Evolutionary conservation across 2,888 invertebrate genomes (phyloP).

Genomic region (Psylliodes chrysocephalus): DNA sequence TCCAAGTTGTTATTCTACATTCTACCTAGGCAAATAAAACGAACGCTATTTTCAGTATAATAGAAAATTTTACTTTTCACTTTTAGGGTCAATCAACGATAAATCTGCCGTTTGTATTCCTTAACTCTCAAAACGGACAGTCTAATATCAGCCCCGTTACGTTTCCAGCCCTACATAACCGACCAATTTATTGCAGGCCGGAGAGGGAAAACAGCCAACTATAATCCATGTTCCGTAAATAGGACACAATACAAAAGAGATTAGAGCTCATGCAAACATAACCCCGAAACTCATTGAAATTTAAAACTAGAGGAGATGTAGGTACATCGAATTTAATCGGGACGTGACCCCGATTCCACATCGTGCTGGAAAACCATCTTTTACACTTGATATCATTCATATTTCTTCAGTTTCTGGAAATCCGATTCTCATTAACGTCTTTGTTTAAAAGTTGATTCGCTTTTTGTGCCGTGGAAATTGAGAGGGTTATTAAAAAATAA

Average conservation of each 20-base stretch:
- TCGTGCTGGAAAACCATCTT: background rate
- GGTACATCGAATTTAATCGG: slow-evolving; percentile 12
- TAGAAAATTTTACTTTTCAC: too few species aligned
- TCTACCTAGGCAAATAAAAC: too few species aligned
- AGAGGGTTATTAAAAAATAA: background rate
- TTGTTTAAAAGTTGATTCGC: background rate
- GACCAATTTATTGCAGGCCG: slow-evolving; percentile 21
- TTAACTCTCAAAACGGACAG: too few species aligned
- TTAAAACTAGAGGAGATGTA: slow-evolving; percentile 25
- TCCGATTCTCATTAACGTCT: background rate
- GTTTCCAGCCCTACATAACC: background rate
- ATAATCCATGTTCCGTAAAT: slow-evolving; percentile 22
- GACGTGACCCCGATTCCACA: slow-evolving; percentile 17
- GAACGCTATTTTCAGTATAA: too few species aligned
- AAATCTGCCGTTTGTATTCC: too few species aligned
- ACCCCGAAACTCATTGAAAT: slow-evolving; percentile 31
- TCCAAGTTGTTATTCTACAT: too few species aligned
- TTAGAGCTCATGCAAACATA: slow-evolving; percentile 30
- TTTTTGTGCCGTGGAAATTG: background rate
- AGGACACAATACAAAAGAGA: slow-evolving; percentile 27
- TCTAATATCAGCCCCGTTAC: background rate
- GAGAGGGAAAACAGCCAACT: slow-evolving; percentile 20
- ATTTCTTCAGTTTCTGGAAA: background rate
- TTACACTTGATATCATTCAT: background rate
- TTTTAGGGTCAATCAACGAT: too few species aligned